Conservation (phyloP, 2,113 vertebrate species). For the Callospermophilus lateralis region DNA sequence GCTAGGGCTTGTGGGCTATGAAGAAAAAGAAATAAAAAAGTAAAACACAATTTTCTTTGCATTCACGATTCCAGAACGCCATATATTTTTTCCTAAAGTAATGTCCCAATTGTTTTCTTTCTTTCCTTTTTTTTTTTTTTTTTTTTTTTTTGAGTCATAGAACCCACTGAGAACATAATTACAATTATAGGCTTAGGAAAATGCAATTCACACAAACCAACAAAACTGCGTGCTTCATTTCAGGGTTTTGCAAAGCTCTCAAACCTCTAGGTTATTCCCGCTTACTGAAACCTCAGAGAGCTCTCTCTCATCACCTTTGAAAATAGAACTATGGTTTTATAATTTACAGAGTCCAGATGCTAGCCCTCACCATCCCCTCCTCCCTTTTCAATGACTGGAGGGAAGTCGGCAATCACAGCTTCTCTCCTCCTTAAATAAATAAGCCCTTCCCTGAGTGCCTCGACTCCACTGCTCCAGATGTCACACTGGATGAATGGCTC, state of each 20-base stretch:
- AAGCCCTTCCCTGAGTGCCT: constrained; percentile 31
- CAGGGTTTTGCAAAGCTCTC: not conserved
- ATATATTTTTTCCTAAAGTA: constrained; percentile 28
- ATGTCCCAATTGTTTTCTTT: too few relatives aligned
- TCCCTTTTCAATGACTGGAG: constrained; percentile 6
- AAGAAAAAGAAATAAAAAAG: constrained; percentile 35
- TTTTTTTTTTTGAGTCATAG: not conserved
- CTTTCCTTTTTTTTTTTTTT: not conserved
- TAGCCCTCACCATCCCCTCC: not conserved
- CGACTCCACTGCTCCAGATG: not conserved
- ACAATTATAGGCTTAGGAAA: constrained; percentile 52
- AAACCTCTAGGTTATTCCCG: not conserved
- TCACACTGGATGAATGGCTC: constrained; percentile 52
- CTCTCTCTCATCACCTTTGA: not conserved
- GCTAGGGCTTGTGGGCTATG: not conserved
- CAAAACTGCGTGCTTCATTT: constrained; percentile 3
- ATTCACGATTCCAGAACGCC: not conserved
- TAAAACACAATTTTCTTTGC: not conserved
- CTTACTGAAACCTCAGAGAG: not conserved
- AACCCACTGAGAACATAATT: constrained; percentile 54
- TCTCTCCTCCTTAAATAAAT: constrained; percentile 21
- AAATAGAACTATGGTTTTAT: constrained; percentile 36
- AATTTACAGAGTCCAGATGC: constrained; percentile 62
- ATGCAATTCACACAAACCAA: not conserved
- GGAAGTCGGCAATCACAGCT: not conserved